A percentile compares a stretch with the other conserved stretches of the same genome.
Conservation (phyloP, 2,888 invertebrate species). For the Thereva nobilitata region DNA sequence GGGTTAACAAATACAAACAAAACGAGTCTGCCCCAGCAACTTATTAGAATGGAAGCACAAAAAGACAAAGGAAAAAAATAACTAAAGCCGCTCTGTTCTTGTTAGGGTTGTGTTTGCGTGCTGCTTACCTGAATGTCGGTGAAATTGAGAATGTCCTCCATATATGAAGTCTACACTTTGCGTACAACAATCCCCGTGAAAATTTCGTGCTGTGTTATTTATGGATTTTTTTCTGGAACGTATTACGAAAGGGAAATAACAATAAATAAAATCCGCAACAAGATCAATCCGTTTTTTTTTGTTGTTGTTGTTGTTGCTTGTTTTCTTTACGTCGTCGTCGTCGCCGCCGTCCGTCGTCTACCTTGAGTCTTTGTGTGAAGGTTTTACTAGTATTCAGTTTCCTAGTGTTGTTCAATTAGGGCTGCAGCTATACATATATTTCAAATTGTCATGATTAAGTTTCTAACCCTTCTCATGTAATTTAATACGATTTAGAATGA, state of each 20-base stretch:
- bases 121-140: slow-evolving; percentile 30
- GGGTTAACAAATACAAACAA: too few species aligned
- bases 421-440: too few species aligned
- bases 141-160: slow-evolving; percentile 28
- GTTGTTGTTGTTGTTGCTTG: not conserved
- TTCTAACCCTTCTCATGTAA: slow-evolving; percentile 13
- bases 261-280: slow-evolving; percentile 21
- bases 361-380: too few species aligned
- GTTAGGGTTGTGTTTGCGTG: not conserved
- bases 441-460: not conserved
- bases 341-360: not conserved
- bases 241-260: slow-evolving; percentile 12
- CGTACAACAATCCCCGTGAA: slow-evolving; percentile 25
- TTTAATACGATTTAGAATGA: slow-evolving; percentile 33
- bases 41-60: not conserved
- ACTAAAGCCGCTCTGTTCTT: not conserved
- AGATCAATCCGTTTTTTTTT: slow-evolving; percentile 15
- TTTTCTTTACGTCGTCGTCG: not conserved
- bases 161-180: slow-evolving; percentile 17
- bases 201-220: slow-evolving; percentile 34
- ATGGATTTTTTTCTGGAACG: slow-evolving; percentile 21
- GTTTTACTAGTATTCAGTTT: too few species aligned
- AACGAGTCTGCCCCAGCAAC: too few species aligned
- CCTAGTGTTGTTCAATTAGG: too few species aligned
- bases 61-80: not conserved